These are phyloP conservation scores for Quadriops clusia DNA, from an alignment of 2,888 invertebrate species.

Conservation along the genomic window DNA sequence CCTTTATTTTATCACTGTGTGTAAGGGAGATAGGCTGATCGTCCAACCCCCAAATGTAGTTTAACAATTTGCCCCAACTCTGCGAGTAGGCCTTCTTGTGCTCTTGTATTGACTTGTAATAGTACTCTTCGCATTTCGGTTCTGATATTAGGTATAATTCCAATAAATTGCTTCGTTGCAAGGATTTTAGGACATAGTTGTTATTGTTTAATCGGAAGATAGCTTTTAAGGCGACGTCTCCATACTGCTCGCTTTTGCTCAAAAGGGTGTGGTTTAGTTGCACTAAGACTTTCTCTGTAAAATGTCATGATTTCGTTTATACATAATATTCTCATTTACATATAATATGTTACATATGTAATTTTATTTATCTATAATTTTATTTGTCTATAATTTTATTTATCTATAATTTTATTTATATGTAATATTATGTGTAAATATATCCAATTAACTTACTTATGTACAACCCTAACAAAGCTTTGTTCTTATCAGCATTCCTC, in stretches of 20 bases:
- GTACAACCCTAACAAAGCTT: constrained; percentile 63
- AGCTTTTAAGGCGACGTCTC: constrained; percentile 72
- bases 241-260: constrained; percentile 86
- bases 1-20: constrained; percentile 58
- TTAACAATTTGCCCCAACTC: constrained; percentile 73
- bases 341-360: no score
- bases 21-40: constrained; percentile 49
- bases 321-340: constrained; percentile 3
- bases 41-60: constrained; percentile 57
- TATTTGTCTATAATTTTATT: no score
- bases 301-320: no score
- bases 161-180: constrained; percentile 73
- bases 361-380: no score
- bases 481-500: constrained; percentile 44
- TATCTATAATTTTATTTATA: constrained; percentile 3
- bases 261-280: constrained; percentile 81
- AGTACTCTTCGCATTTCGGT: constrained; percentile 75
- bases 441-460: constrained; percentile 52
- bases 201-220: constrained; percentile 91
- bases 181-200: constrained; percentile 84
- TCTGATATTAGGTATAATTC: constrained; percentile 73
- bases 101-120: constrained; percentile 75
- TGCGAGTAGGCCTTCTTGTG: constrained; percentile 63
- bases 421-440: no score
- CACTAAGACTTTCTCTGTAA: constrained; percentile 73